Percentiles rank a stretch among this genome's conserved stretches.
phyloP scores from a whole-genome alignment of 1,140 invertebrate genomes.

The Camponotus pennsylvanicus region DNA sequence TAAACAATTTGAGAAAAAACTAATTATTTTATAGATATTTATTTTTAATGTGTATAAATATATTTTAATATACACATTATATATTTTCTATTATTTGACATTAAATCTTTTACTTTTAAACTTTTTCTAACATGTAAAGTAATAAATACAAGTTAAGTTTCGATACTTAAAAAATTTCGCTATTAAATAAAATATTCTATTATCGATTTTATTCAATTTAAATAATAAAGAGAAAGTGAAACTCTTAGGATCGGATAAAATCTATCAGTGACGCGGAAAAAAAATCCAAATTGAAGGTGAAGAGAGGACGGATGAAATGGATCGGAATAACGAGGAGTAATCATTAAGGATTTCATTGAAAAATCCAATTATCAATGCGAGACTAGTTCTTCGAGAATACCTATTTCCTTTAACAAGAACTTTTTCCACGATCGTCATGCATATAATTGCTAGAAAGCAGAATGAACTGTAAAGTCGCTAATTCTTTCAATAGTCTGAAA shows the following conservation, averaged over 20 bases:
- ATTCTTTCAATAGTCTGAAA: slow-evolving; percentile 51
- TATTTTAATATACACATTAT: background rate
- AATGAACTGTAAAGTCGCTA: slow-evolving; percentile 45
- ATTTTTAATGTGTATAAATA: background rate
- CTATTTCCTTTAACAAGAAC: slow-evolving; percentile 58
- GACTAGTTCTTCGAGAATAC: slow-evolving; percentile 19
- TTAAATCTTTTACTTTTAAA: background rate
- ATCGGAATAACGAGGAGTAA: slow-evolving; percentile 59
- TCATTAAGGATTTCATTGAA: slow-evolving; percentile 60
- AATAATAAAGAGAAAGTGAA: background rate
- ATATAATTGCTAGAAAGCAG: slow-evolving; percentile 58
- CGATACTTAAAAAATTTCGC: background rate
- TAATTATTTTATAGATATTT: background rate
- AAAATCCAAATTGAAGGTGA: background rate
- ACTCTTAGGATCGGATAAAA: slow-evolving; percentile 17
- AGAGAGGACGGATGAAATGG: slow-evolving; percentile 21
- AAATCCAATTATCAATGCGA: slow-evolving; percentile 64
- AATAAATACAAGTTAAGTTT: background rate
- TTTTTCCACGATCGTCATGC: slow-evolving; percentile 17
- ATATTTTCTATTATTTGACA: background rate
- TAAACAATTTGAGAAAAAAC: background rate
- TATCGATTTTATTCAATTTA: background rate
- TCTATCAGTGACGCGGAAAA: slow-evolving; percentile 7
- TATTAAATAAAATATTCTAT: background rate
- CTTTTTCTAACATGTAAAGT: background rate